These are phyloP conservation scores for Tromatobia lineatoria DNA, from an alignment of 2,888 invertebrate species.

Conservation along the genomic window DNA sequence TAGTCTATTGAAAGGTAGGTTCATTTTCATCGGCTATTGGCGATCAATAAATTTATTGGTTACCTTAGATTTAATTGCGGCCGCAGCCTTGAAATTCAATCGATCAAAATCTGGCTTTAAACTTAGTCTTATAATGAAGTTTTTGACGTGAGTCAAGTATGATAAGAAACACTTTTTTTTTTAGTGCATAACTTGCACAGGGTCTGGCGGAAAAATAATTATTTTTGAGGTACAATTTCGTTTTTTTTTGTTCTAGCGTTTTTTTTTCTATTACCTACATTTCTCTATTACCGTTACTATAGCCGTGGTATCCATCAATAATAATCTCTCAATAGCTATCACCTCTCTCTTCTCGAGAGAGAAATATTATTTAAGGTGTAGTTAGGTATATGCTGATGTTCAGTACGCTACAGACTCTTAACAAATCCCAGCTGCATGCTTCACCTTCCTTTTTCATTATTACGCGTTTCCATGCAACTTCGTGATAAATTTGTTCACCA, in stretches of 20 bases:
- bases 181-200: no score
- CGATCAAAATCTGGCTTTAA: no score
- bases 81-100: no score
- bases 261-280: conserved; percentile 8
- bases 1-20: no score
- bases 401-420: conserved; percentile 2
- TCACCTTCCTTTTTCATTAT: conserved; percentile 34
- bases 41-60: no score
- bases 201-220: no score
- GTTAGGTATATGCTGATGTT: neutral
- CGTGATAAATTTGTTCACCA: conserved; percentile 43
- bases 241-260: conserved; percentile 28
- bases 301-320: conserved; percentile 58
- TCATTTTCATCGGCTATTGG: no score
- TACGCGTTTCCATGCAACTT: conserved; percentile 24
- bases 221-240: neutral
- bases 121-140: no score
- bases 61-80: no score
- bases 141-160: no score
- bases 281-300: neutral
- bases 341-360: conserved; percentile 50
- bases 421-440: conserved; percentile 32
- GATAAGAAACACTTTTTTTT: no score
- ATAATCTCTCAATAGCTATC: conserved; percentile 61
- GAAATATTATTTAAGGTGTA: conserved; percentile 39